A percentile compares a stretch with the other conserved stretches of the same genome.
Evolutionary conservation across 2,888 invertebrate genomes (phyloP).

Genomic region (Cheilosia impressa): DNA sequence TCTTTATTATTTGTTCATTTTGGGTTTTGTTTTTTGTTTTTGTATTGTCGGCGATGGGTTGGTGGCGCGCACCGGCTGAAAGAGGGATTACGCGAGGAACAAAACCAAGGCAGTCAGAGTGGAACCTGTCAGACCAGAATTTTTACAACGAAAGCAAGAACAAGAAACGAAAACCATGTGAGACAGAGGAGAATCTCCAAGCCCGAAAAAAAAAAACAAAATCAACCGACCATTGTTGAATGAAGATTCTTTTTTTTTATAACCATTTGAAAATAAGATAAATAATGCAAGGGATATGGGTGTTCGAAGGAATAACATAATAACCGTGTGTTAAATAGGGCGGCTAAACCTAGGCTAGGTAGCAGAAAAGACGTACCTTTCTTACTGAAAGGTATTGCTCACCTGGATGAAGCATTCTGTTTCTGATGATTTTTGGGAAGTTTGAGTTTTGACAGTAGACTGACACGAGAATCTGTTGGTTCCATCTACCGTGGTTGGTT

Average conservation of each 20-base stretch:
- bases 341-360: conserved; percentile 17
- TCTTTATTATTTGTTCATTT: not conserved
- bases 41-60: not conserved
- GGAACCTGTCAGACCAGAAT: conserved; percentile 75
- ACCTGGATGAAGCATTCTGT: too few species aligned
- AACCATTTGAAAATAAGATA: conserved; percentile 32
- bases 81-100: conserved; percentile 55
- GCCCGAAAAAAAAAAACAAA: conserved; percentile 12
- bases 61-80: conserved; percentile 59
- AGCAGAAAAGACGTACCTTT: not conserved
- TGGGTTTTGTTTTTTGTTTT: not conserved
- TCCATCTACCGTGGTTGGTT: too few species aligned
- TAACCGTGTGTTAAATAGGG: conserved; percentile 59
- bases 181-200: conserved; percentile 33
- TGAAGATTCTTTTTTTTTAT: conserved; percentile 45
- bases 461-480: too few species aligned
- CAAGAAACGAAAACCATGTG: conserved; percentile 12
- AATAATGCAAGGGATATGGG: conserved; percentile 61
- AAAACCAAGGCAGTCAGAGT: conserved; percentile 71
- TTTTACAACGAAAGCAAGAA: conserved; percentile 47
- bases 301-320: conserved; percentile 72
- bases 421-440: too few species aligned
- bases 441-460: too few species aligned
- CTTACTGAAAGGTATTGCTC: too few species aligned
- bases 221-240: conserved; percentile 67